These are phyloP conservation scores for Periphyllus acericola DNA, from an alignment of 2,888 invertebrate genomes.

Conservation along the genomic window DNA sequence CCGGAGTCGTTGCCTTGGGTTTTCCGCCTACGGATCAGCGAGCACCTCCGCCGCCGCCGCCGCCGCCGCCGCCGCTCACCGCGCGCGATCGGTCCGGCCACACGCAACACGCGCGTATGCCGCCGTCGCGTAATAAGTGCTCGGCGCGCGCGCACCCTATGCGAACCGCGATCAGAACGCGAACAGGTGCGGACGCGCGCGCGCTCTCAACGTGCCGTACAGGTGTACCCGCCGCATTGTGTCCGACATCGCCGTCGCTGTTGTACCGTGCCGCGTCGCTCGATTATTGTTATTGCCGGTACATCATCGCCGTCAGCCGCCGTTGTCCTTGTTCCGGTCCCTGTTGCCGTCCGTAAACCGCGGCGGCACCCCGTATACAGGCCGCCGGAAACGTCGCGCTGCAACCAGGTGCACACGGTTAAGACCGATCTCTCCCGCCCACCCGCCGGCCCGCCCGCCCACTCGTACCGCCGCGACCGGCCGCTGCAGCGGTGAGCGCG, in stretches of 20 bases:
- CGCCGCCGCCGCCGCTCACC: slow-evolving; percentile 2
- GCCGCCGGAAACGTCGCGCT: no score
- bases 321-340: neutral
- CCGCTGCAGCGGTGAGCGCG: no score
- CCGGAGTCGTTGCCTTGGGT: slow-evolving; percentile 38
- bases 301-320: no score
- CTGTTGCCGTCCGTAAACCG: no score
- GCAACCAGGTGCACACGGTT: no score
- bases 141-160: slow-evolving; percentile 38
- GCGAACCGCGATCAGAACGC: slow-evolving; percentile 56
- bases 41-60: neutral
- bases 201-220: neutral
- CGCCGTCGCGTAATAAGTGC: slow-evolving; percentile 23
- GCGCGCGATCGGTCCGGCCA: neutral
- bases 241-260: no score
- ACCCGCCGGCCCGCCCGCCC: neutral
- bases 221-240: no score
- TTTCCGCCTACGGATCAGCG: slow-evolving; percentile 53
- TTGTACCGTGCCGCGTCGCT: no score
- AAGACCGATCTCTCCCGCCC: neutral
- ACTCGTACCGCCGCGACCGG: no score
- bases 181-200: slow-evolving; percentile 47
- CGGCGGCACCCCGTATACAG: neutral
- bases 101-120: no score
- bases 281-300: no score